Conservation (phyloP, 2,113 vertebrate species). For the Xiphophorus hellerii region DNA sequence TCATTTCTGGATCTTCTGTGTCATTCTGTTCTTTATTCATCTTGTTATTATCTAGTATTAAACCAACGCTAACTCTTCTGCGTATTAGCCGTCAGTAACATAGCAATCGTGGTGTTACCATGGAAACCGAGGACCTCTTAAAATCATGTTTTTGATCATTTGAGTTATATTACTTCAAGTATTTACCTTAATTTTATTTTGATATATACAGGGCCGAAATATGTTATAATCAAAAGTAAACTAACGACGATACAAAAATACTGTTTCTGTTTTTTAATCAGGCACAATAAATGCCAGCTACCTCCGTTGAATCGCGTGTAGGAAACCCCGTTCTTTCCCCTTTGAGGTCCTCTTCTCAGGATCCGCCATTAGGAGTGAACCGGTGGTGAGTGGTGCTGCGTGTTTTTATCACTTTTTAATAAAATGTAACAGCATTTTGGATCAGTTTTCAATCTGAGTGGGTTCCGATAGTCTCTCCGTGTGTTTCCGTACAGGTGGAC, state of each 20-base stretch:
- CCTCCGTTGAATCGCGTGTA: conserved; percentile 49
- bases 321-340: conserved; percentile 81
- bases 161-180: neutral
- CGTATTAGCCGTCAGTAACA: neutral
- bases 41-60: neutral
- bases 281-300: conserved; percentile 32
- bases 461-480: neutral
- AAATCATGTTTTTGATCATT: neutral
- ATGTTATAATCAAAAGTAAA: too few relatives aligned
- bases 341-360: conserved; percentile 78
- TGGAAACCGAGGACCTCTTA: conserved; percentile 25
- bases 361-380: conserved; percentile 85
- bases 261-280: neutral
- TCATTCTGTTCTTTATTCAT: conserved; percentile 19
- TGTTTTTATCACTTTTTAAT: rapidly evolving
- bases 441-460: rapidly evolving
- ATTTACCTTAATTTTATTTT: neutral
- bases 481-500: conserved; percentile 73
- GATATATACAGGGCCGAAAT: neutral
- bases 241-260: neutral
- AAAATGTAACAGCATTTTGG: neutral
- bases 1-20: neutral
- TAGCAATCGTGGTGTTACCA: conserved; percentile 16
- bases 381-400: conserved; percentile 69
- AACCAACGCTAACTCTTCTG: neutral